These are phyloP conservation scores for Ischnus inquisitorius DNA, from an alignment of 2,888 invertebrate genomes.

Conservation along the genomic window DNA sequence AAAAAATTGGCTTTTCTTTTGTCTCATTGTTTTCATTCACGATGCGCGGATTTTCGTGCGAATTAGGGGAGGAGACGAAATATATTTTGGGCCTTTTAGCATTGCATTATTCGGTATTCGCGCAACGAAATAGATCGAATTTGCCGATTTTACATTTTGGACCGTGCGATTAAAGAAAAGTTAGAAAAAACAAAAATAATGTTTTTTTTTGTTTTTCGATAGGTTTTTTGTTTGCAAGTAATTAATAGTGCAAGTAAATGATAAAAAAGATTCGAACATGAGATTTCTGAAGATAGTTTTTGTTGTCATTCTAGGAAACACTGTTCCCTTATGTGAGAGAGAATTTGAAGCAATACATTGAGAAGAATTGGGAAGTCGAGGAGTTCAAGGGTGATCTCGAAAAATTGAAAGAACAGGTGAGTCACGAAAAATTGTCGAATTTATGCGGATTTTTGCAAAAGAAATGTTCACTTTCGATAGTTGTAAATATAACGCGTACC, in stretches of 20 bases:
- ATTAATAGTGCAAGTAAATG: no score
- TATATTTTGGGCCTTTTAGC: no score
- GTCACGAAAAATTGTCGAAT: conserved; percentile 49
- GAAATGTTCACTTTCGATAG: conserved; percentile 12
- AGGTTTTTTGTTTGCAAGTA: neutral
- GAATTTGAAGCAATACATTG: conserved; percentile 90
- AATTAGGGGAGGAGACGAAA: no score
- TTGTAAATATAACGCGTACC: conserved; percentile 5
- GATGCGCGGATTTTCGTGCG: no score
- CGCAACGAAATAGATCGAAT: neutral
- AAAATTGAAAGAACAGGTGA: conserved; percentile 89
- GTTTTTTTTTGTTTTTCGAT: conserved; percentile 25
- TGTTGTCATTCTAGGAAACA: conserved; percentile 88
- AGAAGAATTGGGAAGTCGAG: conserved; percentile 90
- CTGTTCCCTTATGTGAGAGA: conserved; percentile 92
- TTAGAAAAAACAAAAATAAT: neutral
- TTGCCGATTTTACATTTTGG: neutral
- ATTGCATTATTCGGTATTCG: neutral
- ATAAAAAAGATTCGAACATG: neutral
- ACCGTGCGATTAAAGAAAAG: neutral
- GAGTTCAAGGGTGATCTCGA: conserved; percentile 90
- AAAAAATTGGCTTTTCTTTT: neutral
- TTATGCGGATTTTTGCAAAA: neutral
- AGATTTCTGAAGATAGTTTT: neutral
- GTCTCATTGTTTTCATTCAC: no score